Evolutionary conservation across 2,888 invertebrate species (phyloP).

Genomic region (Endomychus coccineus): DNA sequence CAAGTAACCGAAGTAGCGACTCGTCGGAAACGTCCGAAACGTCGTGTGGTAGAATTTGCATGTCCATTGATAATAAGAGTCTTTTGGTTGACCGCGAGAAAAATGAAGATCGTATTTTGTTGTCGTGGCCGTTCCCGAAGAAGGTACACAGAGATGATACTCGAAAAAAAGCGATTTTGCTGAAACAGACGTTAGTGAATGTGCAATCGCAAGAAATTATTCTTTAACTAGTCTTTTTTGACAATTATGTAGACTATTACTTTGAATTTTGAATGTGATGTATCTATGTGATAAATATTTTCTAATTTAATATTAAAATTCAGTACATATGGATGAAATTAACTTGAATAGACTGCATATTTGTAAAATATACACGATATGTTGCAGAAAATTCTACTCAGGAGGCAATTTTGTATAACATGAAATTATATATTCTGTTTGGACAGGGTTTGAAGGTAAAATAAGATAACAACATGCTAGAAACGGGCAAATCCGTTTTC

Average conservation of each 20-base stretch:
- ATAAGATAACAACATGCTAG: too few species aligned
- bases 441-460: too few species aligned
- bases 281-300: constrained; percentile 25
- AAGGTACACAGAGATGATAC: constrained; percentile 6
- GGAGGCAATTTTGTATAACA: too few species aligned
- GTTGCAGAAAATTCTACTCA: too few species aligned
- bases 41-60: constrained; percentile 39
- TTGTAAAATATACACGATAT: too few species aligned
- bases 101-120: constrained; percentile 45
- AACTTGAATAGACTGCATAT: too few species aligned
- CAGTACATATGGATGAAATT: too few species aligned
- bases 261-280: constrained; percentile 33
- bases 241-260: constrained; percentile 22
- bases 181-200: constrained; percentile 31
- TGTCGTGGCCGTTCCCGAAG: constrained; percentile 49
- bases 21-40: constrained; percentile 44
- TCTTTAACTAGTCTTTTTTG: constrained; percentile 28
- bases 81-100: constrained; percentile 24
- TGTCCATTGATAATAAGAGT: constrained; percentile 38
- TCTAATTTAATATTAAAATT: too few species aligned
- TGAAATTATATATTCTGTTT: too few species aligned
- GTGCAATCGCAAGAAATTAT: constrained; percentile 35
- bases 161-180: constrained; percentile 16
- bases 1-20: constrained; percentile 40
- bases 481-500: too few species aligned